Conservation (phyloP, 2,113 vertebrate species). For the Hypomesus transpacificus region DNA sequence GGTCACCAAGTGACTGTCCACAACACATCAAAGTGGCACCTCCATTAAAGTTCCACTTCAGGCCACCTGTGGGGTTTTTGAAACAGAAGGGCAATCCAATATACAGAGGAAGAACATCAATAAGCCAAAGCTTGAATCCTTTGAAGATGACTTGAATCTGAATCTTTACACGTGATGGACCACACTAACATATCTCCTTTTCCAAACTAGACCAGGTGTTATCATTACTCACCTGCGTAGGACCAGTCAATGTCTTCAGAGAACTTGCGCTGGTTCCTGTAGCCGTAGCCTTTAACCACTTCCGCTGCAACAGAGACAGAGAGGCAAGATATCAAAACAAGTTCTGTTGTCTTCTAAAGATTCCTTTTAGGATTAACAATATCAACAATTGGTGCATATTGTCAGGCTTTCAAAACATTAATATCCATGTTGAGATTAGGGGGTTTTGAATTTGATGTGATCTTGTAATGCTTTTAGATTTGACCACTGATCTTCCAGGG, state of each 20-base stretch:
- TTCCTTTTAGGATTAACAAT: background rate
- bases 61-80: background rate
- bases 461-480: too few species aligned
- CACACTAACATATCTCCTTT: too few species aligned
- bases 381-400: too few species aligned
- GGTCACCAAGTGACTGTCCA: background rate
- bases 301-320: conserved; percentile 70
- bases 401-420: too few species aligned
- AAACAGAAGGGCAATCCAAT: background rate
- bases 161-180: too few species aligned
- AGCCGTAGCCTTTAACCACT: conserved; percentile 77
- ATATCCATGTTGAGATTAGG: too few species aligned
- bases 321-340: background rate
- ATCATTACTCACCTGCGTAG: conserved; percentile 80
- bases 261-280: conserved; percentile 89
- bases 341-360: background rate
- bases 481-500: too few species aligned
- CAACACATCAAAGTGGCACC: conserved; percentile 2
- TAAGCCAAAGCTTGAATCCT: background rate
- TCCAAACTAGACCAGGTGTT: background rate
- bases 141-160: background rate
- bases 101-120: background rate
- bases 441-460: too few species aligned
- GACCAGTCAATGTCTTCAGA: conserved; percentile 95
- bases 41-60: background rate